Evolutionary conservation across 2,113 vertebrate species (phyloP).

Genomic region (Eolophus roseicapilla): DNA sequence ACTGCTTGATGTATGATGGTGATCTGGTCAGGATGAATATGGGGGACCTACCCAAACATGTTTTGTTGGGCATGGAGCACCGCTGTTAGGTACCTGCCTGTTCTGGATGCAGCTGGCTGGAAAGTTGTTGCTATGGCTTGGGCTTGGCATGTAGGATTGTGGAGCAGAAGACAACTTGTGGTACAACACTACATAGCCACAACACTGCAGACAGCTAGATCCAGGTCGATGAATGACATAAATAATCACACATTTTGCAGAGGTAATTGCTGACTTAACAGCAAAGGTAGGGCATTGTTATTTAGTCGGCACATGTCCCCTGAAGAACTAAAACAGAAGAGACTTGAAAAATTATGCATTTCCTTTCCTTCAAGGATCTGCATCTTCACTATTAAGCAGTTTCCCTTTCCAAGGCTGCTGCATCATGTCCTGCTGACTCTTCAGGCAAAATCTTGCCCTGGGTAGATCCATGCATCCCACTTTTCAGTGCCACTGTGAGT

Average conservation of each 20-base stretch:
- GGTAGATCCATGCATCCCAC: background rate
- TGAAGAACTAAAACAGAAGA: background rate
- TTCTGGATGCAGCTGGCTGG: background rate
- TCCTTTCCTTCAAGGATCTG: background rate
- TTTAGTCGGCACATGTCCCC: background rate
- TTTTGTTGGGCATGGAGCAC: background rate
- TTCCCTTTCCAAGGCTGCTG: background rate
- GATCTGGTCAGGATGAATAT: background rate
- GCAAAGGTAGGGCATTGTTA: background rate
- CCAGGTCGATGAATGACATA: background rate
- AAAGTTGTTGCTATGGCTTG: background rate
- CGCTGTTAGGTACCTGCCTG: background rate
- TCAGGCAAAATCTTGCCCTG: background rate
- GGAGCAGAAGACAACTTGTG: background rate
- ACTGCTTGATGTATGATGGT: background rate
- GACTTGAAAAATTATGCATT: background rate
- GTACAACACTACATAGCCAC: too few species aligned
- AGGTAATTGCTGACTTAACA: background rate
- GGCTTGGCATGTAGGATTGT: background rate
- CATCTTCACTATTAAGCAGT: background rate
- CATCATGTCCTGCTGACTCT: background rate
- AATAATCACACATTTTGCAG: background rate
- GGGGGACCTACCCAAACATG: accelerated
- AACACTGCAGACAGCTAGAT: background rate
- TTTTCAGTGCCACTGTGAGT: background rate